phyloP scores from a whole-genome alignment of 2,113 vertebrate species.

The Pyxicephalus adspersus region DNA sequence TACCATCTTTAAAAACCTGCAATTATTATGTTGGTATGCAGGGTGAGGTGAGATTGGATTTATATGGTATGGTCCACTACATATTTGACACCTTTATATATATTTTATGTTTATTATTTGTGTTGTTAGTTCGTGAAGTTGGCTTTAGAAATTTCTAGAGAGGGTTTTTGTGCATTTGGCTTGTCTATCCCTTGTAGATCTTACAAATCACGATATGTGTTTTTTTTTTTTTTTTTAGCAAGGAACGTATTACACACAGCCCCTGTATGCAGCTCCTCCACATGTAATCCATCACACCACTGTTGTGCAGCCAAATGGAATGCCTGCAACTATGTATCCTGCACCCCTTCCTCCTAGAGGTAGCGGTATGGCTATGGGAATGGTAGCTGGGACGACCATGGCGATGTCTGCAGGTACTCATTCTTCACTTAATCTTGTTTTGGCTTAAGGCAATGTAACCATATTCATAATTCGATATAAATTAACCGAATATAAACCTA shows the following conservation, averaged over 20 bases:
- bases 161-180: too few relatives aligned
- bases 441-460: too few relatives aligned
- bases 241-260: conserved; percentile 96
- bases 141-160: background rate
- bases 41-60: too few relatives aligned
- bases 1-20: too few relatives aligned
- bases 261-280: conserved; percentile 93
- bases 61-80: too few relatives aligned
- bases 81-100: too few relatives aligned
- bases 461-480: too few relatives aligned
- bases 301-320: conserved; percentile 97
- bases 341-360: conserved; percentile 79
- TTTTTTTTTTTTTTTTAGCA: conserved; percentile 75
- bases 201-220: background rate
- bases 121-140: background rate
- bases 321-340: conserved; percentile 94
- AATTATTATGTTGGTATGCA: too few relatives aligned
- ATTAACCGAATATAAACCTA: too few relatives aligned
- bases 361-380: conserved; percentile 91
- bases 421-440: background rate
- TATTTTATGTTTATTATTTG: too few relatives aligned
- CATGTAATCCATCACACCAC: conserved; percentile 99
- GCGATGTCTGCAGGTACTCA: conserved; percentile 95
- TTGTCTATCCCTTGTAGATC: background rate
- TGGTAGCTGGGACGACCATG: conserved; percentile 98